Conservation (phyloP, 2,113 vertebrate genomes). For the Psephotus haematonotus region DNA sequence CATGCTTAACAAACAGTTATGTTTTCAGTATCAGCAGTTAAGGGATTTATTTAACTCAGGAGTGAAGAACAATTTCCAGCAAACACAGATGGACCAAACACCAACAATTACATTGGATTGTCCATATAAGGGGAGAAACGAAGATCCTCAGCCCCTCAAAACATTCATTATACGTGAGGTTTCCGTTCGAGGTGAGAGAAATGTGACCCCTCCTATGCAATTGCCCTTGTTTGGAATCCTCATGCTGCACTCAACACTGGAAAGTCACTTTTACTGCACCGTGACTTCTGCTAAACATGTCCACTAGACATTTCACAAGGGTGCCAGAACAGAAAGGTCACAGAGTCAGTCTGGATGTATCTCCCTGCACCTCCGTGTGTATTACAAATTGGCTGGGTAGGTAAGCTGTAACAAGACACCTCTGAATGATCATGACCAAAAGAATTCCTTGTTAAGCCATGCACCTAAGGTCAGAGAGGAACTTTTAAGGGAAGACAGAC, state of each 20-base stretch:
- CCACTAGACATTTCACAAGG: not conserved
- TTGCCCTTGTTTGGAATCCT: not conserved
- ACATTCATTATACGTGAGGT: not conserved
- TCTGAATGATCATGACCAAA: not conserved
- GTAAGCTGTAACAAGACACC: constrained; percentile 28
- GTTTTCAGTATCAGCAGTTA: not conserved
- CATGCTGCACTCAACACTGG: not conserved
- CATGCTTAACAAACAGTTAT: not conserved
- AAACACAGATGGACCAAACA: not conserved
- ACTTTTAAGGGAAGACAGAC: not conserved
- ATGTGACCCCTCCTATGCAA: not conserved
- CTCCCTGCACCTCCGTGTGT: not conserved
- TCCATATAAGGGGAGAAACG: not conserved
- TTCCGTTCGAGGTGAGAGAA: not conserved
- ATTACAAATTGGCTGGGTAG: constrained; percentile 32
- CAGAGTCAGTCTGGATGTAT: not conserved
- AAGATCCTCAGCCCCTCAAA: not conserved
- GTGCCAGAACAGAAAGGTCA: constrained; percentile 53
- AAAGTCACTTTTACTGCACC: constrained; percentile 22
- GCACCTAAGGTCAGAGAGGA: not conserved
- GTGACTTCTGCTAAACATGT: constrained; percentile 29
- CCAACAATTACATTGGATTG: not conserved
- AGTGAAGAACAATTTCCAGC: not conserved
- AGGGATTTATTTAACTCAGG: rapidly evolving
- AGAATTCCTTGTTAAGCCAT: not conserved